Base-by-base conservation (phyloP, 2,888 invertebrate genomes). In the Lycophotia porphyrea region DNA sequence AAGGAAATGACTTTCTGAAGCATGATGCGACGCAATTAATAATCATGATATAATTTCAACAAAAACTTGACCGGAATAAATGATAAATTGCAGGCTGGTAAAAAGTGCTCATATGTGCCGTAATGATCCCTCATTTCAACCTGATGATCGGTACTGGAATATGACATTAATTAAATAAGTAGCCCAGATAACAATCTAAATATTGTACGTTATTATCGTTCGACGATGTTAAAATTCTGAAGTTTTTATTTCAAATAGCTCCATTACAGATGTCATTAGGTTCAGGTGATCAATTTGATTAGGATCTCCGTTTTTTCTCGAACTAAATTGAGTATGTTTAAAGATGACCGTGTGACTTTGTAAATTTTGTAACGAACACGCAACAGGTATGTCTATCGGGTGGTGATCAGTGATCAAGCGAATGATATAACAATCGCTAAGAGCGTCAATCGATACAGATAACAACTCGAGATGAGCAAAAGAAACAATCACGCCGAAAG, bases 31-130 rank as follows among this genome's bases (percentile, higher is more conserved):
- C 86, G 90, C 92, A 94, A 94, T 95, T 95, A 95, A 94, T 92
- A 77, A 74, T 55, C 18, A 92, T 91, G 86, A 90, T 91, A 92
- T 93, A 93, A 93, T 93, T 91, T 90, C 87, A 90, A 92, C 91
- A 95, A 94, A 94, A 95, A 93, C 90, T 87, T 80, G 89, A 86
- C 87, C 89, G 88, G 89, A 92, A 91, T 93, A 92, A 90, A 93
- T 95, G 93, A 94, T 92, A 94, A 94, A 94, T 94, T 93, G 91
- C 92, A 76, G 47, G 81, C 84, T 72, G 65, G 88, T 89, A 94
- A 94, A 94, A 93, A 93, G 88, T 88, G 69, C 78, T 75, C 72
- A 68, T 69, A 76, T 65, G 47, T 58, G 74, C 65, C 61, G 52
- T 88, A 86, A 89, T 85, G 78, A 77, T 55, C 61, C 63, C 63